These are phyloP conservation scores for Osmoderma eremita DNA, from an alignment of 2,888 invertebrate species.

Conservation along the genomic window DNA sequence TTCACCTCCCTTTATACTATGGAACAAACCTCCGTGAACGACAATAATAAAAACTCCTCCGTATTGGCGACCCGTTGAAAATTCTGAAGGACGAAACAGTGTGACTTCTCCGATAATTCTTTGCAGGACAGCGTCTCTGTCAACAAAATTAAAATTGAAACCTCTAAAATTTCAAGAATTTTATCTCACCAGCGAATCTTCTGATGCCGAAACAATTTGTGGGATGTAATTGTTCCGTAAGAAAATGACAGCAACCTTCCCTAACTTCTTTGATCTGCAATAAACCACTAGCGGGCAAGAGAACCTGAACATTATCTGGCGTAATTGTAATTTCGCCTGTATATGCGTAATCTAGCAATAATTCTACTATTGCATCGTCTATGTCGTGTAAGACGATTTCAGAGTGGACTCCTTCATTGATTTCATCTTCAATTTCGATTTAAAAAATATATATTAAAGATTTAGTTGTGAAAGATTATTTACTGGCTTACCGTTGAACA, in stretches of 20 bases:
- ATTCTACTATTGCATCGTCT: slow-evolving; percentile 72
- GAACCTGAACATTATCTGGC: slow-evolving; percentile 60
- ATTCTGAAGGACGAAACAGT: slow-evolving; percentile 75
- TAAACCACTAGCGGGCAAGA: slow-evolving; percentile 78
- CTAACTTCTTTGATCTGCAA: slow-evolving; percentile 76
- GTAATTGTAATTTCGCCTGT: slow-evolving; percentile 75
- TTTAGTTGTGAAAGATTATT: too few relatives aligned
- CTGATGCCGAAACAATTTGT: slow-evolving; percentile 81
- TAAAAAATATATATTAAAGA: too few relatives aligned
- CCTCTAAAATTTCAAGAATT: too few relatives aligned
- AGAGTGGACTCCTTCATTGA: slow-evolving; percentile 69
- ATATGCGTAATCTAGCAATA: slow-evolving; percentile 79
- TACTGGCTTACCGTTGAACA: slow-evolving; percentile 71
- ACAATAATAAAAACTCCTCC: slow-evolving; percentile 75
- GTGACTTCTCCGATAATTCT: slow-evolving; percentile 73
- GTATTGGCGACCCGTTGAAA: slow-evolving; percentile 77
- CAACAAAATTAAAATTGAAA: too few relatives aligned
- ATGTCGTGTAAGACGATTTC: slow-evolving; percentile 68
- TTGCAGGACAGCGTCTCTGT: slow-evolving; percentile 78
- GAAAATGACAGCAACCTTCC: slow-evolving; percentile 79
- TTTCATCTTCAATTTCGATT: slow-evolving; percentile 63
- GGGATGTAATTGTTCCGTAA: slow-evolving; percentile 78
- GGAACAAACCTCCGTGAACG: slow-evolving; percentile 69
- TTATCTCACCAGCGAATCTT: slow-evolving; percentile 69
- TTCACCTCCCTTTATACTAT: neutral